Conservation (phyloP, 64 coral and sea anemone species). For the Montipora efflorescens region DNA sequence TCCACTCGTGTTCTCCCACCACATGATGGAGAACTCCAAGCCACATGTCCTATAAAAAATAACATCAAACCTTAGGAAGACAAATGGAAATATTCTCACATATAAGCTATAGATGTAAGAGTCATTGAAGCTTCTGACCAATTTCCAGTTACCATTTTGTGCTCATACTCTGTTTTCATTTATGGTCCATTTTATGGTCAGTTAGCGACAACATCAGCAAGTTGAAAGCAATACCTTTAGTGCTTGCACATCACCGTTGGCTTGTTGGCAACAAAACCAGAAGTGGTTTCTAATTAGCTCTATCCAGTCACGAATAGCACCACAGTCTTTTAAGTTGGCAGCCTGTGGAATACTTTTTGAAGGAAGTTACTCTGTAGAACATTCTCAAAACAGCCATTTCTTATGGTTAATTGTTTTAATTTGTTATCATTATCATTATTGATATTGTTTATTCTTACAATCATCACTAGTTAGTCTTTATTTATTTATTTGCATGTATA, state of each 20-base stretch:
- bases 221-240: background rate
- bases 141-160: background rate
- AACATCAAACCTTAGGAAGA: background rate
- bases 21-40: slow-evolving; percentile 29
- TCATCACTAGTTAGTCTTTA: background rate
- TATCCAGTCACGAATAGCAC: background rate
- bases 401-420: background rate
- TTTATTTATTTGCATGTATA: background rate
- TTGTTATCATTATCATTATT: background rate
- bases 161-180: background rate
- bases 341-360: background rate
- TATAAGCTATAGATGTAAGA: background rate
- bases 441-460: background rate
- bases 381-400: background rate
- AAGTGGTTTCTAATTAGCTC: background rate
- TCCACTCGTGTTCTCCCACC: slow-evolving; percentile 24
- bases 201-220: background rate
- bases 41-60: background rate
- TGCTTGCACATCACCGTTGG: background rate
- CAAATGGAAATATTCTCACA: background rate
- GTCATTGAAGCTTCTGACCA: background rate
- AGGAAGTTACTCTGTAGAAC: background rate
- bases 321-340: background rate
- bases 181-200: background rate
- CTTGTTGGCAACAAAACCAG: background rate